Evolutionary conservation across 2,113 vertebrate species (phyloP).

Genomic region (Crotophaga sulcirostris): DNA sequence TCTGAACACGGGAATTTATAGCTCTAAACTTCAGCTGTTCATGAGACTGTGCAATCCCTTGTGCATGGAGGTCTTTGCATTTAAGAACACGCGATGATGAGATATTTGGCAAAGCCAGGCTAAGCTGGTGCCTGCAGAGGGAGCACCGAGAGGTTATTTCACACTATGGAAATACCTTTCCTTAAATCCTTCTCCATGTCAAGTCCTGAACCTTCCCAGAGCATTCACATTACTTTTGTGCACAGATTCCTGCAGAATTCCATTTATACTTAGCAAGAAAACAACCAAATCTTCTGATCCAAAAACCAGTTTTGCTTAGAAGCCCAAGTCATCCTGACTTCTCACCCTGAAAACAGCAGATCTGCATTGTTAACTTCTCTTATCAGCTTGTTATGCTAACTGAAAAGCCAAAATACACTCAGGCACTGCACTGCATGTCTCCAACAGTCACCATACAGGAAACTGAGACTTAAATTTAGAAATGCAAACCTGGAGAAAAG

Average conservation of each 20-base stretch:
- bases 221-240: background rate
- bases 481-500: background rate
- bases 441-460: background rate
- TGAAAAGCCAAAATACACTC: background rate
- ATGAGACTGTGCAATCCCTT: background rate
- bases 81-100: background rate
- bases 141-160: background rate
- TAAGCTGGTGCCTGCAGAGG: background rate
- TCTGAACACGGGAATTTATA: background rate
- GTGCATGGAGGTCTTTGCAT: background rate
- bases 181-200: background rate
- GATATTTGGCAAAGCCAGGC: background rate
- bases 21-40: background rate
- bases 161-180: rapidly evolving
- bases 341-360: background rate
- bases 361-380: background rate
- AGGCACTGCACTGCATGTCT: background rate
- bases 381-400: rapidly evolving
- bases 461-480: background rate
- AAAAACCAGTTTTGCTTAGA: background rate
- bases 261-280: background rate
- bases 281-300: background rate
- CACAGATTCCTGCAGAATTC: background rate
- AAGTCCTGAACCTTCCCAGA: background rate
- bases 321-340: background rate